Percentiles rank a stretch among this genome's conserved stretches.
Evolutionary conservation across 2,113 vertebrate species (phyloP).

Genomic region (Prunella fulvescens): DNA sequence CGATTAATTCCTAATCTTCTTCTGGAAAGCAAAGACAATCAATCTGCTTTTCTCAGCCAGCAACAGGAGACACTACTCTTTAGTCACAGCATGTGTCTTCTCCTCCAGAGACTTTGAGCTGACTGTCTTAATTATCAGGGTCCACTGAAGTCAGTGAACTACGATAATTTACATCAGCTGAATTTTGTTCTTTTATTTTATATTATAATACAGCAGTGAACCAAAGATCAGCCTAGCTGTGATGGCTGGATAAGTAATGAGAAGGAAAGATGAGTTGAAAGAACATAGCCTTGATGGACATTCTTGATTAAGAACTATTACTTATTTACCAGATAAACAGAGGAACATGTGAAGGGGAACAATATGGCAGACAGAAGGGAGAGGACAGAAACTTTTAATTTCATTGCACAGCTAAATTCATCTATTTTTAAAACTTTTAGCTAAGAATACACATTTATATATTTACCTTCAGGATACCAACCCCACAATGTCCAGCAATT

Average conservation of each 20-base stretch:
- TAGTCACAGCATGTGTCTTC: not conserved
- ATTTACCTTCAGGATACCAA: not conserved
- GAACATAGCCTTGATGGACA: not conserved
- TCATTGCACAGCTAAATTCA: not conserved
- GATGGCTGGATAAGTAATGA: not conserved
- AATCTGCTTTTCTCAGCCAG: not conserved
- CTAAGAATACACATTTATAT: not conserved
- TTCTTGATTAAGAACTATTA: not conserved
- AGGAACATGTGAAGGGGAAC: not conserved
- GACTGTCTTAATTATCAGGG: not conserved
- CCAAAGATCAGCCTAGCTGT: not conserved
- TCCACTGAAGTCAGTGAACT: not conserved
- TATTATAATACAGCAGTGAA: not conserved
- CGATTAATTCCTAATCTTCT: not conserved
- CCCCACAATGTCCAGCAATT: not conserved
- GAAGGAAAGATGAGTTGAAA: not conserved
- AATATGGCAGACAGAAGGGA: not conserved
- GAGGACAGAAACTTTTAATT: not conserved
- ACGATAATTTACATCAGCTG: not conserved
- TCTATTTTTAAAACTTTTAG: not conserved
- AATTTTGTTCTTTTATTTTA: not conserved
- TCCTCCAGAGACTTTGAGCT: not conserved
- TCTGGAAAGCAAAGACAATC: conserved; percentile 10
- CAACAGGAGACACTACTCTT: not conserved
- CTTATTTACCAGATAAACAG: rapidly evolving